Base-by-base conservation (phyloP, 2,888 invertebrate species). In the Caradrina kadenii region DNA sequence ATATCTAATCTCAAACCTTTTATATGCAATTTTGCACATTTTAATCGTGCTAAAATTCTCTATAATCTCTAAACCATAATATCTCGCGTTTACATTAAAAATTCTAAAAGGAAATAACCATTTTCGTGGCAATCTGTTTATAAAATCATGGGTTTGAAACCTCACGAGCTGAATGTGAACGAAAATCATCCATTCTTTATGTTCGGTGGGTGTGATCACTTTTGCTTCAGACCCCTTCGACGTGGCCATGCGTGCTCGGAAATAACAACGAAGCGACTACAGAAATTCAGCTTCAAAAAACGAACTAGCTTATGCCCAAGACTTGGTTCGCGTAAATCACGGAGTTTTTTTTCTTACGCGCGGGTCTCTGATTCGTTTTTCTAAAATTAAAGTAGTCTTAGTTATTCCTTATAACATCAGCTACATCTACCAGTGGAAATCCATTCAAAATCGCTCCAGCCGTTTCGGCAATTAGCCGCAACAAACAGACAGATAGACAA, bases 111-210 rank as follows among this genome's bases (percentile, higher is more conserved):
- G 26, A 53, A 54, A 63, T 63, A 31, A 52, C 35, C 48, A 15
- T 48, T 49, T 54, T 59, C 39, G 60, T 60, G 71, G 54, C 63
- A 77, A 26, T 53, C 39, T 77, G 56, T 48, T 75, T 59, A 72
- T 72, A 65, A 72, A 72, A 61, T 62, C 73, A 75, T 72, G 49
- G 35, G 1, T 4, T 59, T 60, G 13, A 39, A 45, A 48, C 35
- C 39, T 39, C 60, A 1, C 35, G 53, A 39, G 74, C 45, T 19
- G 50, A 63, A 63, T 73, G 79, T 79, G 63, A 79, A 76, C 63
- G 63, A 50, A 73, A 61, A 58, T 61, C 56, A 54, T 76, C 53
- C 49, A 67, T 73, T 56, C n/a, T 63, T 73, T 56, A 49, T 66
- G 31, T 63, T 60, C 39, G 63, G 60, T 61, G 45, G 63, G 50